Conservation (phyloP, 2,113 vertebrate species). For the Limnothrissa miodon region DNA sequence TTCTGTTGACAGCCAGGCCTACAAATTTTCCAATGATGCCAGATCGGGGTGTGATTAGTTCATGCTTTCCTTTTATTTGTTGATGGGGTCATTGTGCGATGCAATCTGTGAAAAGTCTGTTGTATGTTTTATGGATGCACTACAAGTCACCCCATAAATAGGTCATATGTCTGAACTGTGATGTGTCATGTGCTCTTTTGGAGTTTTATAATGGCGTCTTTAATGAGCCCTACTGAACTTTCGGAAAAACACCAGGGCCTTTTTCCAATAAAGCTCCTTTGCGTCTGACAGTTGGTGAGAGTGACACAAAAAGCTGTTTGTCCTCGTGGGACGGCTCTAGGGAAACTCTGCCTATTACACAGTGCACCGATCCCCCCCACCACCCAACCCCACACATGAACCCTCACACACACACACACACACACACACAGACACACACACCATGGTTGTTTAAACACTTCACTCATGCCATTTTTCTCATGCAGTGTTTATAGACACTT, state of each 20-base stretch:
- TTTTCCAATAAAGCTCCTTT: constrained; percentile 73
- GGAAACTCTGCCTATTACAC: constrained; percentile 43
- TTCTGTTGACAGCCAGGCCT: constrained; percentile 50
- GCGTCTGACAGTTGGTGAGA: constrained; percentile 65
- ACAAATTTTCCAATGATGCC: constrained; percentile 33
- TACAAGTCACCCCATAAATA: constrained; percentile 70
- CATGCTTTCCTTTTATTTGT: constrained; percentile 66
- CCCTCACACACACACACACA: background rate
- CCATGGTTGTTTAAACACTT: constrained; percentile 6
- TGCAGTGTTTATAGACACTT: constrained; percentile 9
- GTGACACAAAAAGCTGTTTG: constrained; percentile 72
- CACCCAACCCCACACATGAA: constrained; percentile 6
- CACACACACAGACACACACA: background rate
- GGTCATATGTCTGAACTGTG: constrained; percentile 72
- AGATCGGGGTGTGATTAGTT: constrained; percentile 55
- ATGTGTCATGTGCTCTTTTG: constrained; percentile 70
- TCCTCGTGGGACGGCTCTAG: constrained; percentile 59
- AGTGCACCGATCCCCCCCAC: background rate
- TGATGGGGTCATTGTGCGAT: constrained; percentile 49
- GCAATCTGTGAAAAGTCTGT: constrained; percentile 46
- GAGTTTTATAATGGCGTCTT: constrained; percentile 69
- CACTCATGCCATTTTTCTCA: background rate
- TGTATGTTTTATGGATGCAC: constrained; percentile 71
- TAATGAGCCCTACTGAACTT: constrained; percentile 73
- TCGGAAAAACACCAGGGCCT: constrained; percentile 68